phyloP scores from a whole-genome alignment of 1,140 invertebrate genomes.

The Bombus waltoni region DNA sequence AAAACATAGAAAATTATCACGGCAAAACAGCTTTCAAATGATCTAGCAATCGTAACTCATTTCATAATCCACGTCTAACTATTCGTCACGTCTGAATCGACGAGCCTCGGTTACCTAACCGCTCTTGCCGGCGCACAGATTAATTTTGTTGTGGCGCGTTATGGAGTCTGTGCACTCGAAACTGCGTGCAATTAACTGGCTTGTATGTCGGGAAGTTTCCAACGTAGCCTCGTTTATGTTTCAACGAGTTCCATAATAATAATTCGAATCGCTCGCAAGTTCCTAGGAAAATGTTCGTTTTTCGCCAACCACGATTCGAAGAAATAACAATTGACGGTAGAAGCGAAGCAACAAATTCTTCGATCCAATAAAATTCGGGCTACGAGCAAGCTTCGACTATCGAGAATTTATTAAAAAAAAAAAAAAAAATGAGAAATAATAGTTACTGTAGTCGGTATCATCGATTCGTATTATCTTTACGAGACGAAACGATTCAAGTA shows the following conservation, averaged over 20 bases:
- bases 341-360: no score
- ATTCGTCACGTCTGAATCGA: constrained; percentile 10
- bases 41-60: constrained; percentile 28
- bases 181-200: neutral
- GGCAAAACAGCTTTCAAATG: constrained; percentile 35
- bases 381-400: no score
- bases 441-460: no score
- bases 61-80: constrained; percentile 11
- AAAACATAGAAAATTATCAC: constrained; percentile 23
- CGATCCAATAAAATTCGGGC: no score
- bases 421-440: no score
- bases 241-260: neutral
- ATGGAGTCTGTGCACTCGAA: neutral
- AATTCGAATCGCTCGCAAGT: neutral
- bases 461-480: no score
- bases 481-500: no score
- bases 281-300: neutral
- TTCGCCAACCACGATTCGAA: no score
- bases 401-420: no score
- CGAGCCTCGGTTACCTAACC: neutral
- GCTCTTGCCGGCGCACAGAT: neutral
- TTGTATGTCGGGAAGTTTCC: neutral
- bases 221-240: neutral
- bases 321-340: neutral
- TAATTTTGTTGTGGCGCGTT: neutral